Percentiles rank a stretch among this genome's conserved stretches.
These are phyloP conservation scores for Podilymbus podiceps DNA, from an alignment of 2,113 vertebrate species.

Conservation along the genomic window DNA sequence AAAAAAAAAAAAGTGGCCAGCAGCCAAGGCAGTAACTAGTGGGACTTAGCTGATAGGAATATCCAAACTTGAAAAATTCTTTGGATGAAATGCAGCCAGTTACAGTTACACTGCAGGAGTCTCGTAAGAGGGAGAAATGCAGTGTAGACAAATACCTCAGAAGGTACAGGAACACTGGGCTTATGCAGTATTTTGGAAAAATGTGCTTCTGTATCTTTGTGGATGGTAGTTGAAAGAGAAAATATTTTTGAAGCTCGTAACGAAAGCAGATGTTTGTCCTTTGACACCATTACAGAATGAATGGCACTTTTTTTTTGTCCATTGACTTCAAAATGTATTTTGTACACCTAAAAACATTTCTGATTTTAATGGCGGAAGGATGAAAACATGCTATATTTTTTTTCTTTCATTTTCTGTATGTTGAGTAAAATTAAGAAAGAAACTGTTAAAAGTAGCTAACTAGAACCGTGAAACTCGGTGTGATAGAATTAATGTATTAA, in stretches of 20 bases:
- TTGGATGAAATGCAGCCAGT: background rate
- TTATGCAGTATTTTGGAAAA: background rate
- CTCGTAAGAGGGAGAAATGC: background rate
- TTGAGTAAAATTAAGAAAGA: background rate
- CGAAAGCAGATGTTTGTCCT: background rate
- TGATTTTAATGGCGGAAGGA: background rate
- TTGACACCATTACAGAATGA: background rate
- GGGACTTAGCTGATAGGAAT: background rate
- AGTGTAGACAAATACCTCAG: background rate
- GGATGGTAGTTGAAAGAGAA: background rate
- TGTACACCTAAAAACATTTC: background rate
- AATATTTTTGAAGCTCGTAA: background rate
- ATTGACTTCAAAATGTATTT: background rate
- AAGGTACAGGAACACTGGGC: background rate
- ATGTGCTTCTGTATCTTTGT: background rate
- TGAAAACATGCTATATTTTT: background rate
- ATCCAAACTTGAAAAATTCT: background rate
- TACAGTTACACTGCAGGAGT: background rate
- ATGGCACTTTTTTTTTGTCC: background rate
- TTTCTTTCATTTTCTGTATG: background rate
- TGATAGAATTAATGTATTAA: background rate
- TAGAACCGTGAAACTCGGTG: background rate
- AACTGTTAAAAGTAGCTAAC: background rate
- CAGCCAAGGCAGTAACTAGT: background rate
- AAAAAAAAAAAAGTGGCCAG: background rate